Evolutionary conservation across 2,113 vertebrate genomes (phyloP).

Genomic region (Zosterops pallidus): DNA sequence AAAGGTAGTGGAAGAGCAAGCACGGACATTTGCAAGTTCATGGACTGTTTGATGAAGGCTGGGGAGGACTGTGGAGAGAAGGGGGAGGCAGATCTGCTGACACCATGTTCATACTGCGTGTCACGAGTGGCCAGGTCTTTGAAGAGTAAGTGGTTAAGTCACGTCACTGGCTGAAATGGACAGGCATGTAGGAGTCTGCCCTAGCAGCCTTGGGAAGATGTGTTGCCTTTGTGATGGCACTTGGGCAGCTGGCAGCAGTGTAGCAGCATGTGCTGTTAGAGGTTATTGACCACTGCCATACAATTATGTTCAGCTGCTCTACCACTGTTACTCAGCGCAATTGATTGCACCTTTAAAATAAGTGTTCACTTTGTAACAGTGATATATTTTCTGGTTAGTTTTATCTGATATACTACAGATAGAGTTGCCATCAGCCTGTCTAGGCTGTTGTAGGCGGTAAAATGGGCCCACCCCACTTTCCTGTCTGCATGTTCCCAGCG

Average conservation of each 20-base stretch:
- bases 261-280: no score
- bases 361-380: background rate
- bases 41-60: background rate
- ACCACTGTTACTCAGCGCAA: background rate
- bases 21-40: background rate
- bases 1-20: background rate
- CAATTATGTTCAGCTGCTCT: background rate
- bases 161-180: background rate
- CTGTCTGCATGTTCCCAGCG: background rate
- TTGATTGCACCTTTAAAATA: background rate
- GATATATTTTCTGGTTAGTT: background rate
- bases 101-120: accelerated
- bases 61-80: background rate
- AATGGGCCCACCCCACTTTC: background rate
- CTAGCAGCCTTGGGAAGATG: background rate
- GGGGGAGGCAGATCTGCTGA: background rate
- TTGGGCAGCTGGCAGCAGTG: background rate
- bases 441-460: background rate
- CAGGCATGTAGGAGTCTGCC: background rate
- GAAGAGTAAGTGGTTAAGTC: background rate
- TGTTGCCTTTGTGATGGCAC: background rate
- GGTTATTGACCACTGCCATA: background rate
- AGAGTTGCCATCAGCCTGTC: background rate
- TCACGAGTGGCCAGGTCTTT: background rate
- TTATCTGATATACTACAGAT: background rate